Percentiles rank a stretch among this genome's conserved stretches.
Evolutionary conservation across 2,888 invertebrate genomes (phyloP).

Genomic region (Meloe dianella): DNA sequence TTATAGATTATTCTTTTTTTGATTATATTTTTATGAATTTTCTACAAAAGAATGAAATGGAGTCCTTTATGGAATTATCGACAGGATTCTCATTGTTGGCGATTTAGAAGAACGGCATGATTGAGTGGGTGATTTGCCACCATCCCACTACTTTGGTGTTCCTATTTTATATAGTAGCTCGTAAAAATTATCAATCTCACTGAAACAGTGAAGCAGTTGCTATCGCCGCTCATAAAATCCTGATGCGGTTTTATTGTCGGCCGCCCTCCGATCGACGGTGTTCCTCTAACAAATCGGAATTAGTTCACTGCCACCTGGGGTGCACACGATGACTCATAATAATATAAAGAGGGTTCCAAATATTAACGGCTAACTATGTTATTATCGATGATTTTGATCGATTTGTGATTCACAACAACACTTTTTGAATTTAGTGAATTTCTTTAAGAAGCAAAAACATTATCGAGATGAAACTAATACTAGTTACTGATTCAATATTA

Average conservation of each 20-base stretch:
- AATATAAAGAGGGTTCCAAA: neutral
- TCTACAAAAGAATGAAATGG: slow-evolving; percentile 43
- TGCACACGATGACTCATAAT: neutral
- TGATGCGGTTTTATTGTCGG: slow-evolving; percentile 44
- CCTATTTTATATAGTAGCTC: slow-evolving; percentile 49
- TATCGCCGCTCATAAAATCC: slow-evolving; percentile 48
- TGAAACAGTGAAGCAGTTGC: slow-evolving; percentile 47
- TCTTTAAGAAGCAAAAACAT: neutral
- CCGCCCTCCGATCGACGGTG: slow-evolving; percentile 33
- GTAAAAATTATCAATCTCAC: slow-evolving; percentile 56
- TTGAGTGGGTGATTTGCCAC: slow-evolving; percentile 3
- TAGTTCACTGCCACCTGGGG: slow-evolving; percentile 36
- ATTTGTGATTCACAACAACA: neutral
- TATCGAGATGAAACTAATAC: neutral
- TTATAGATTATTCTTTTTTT: slow-evolving; percentile 38
- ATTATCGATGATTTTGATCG: neutral
- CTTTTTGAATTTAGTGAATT: neutral
- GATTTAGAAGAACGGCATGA: slow-evolving; percentile 11
- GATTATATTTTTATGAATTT: slow-evolving; percentile 47
- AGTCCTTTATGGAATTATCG: slow-evolving; percentile 44
- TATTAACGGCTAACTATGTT: neutral
- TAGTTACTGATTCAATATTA: neutral
- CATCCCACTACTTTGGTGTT: neutral
- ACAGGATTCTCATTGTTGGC: slow-evolving; percentile 30
- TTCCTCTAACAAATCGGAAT: slow-evolving; percentile 27